Percentiles rank a stretch among this genome's conserved stretches.
Evolutionary conservation across 1,140 invertebrate genomes (phyloP).

Genomic region (Homalodisca vitripennis): DNA sequence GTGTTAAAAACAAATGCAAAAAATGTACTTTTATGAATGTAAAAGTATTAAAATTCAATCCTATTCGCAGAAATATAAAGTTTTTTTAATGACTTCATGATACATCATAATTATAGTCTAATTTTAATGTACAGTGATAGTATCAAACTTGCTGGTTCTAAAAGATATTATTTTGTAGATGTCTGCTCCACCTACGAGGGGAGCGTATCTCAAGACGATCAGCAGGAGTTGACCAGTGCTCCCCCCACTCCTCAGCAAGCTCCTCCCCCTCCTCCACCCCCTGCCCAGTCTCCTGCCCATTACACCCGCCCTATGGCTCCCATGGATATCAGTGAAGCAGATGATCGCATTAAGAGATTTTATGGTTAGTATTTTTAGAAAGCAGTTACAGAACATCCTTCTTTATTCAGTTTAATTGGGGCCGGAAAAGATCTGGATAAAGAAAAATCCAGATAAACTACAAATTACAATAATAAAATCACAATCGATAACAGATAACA

Average conservation of each 20-base stretch:
- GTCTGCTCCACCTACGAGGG: slow-evolving; percentile 11
- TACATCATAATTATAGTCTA: too few species aligned
- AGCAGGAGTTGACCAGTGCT: slow-evolving; percentile 12
- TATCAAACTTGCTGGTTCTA: not conserved
- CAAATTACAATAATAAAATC: too few species aligned
- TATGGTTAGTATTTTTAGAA: slow-evolving; percentile 48
- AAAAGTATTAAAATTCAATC: too few species aligned
- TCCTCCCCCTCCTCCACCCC: slow-evolving; percentile 16
- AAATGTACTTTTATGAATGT: too few species aligned
- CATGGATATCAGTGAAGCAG: slow-evolving; percentile 56
- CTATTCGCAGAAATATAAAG: too few species aligned
- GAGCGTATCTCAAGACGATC: slow-evolving; percentile 23
- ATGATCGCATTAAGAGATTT: slow-evolving; percentile 58
- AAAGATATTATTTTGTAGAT: not conserved
- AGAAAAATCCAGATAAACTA: too few species aligned
- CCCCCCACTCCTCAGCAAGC: slow-evolving; percentile 18
- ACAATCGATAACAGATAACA: too few species aligned
- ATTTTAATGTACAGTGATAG: too few species aligned
- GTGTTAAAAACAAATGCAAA: too few species aligned
- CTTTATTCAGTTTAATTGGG: too few species aligned
- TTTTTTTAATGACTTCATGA: too few species aligned
- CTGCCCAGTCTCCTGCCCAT: slow-evolving; percentile 21
- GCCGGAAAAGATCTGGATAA: too few species aligned
- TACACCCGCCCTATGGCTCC: slow-evolving; percentile 46
- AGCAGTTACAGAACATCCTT: not conserved